phyloP scores from a whole-genome alignment of 2,888 invertebrate species.

The Mesorhabditis spiculigera region DNA sequence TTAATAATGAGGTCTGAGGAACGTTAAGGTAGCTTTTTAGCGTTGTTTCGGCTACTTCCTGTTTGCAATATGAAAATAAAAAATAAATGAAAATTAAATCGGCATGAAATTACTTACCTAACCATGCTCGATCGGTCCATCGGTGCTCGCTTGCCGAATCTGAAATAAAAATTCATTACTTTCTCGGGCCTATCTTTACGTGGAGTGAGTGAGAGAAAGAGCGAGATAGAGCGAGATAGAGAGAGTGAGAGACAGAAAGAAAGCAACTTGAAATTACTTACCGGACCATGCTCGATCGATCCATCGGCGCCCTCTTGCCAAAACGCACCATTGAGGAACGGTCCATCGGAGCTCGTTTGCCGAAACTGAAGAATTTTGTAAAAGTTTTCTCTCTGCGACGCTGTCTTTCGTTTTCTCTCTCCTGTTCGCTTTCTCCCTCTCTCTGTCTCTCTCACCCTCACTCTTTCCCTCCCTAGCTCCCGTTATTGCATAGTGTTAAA shows the following conservation, averaged over 20 bases:
- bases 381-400: no score
- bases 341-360: slow-evolving; percentile 21
- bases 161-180: slow-evolving; percentile 10
- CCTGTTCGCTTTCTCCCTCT: no score
- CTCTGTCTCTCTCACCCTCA: no score
- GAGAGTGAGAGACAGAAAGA: background rate
- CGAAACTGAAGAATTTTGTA: slow-evolving; percentile 13
- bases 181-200: background rate
- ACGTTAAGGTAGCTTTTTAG: no score
- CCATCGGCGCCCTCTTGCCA: slow-evolving; percentile 31
- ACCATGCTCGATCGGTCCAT: slow-evolving; percentile 29
- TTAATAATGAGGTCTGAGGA: no score
- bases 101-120: slow-evolving; percentile 13
- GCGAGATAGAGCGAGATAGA: background rate
- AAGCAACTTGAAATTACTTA: background rate
- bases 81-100: no score
- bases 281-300: slow-evolving; percentile 31
- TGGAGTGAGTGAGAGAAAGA: background rate
- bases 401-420: no score
- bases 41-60: no score
- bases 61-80: no score
- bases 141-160: slow-evolving; percentile 37
- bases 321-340: slow-evolving; percentile 18
- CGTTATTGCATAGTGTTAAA: no score
- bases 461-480: no score